phyloP scores from a whole-genome alignment of 2,113 vertebrate species.

The Theropithecus gelada region DNA sequence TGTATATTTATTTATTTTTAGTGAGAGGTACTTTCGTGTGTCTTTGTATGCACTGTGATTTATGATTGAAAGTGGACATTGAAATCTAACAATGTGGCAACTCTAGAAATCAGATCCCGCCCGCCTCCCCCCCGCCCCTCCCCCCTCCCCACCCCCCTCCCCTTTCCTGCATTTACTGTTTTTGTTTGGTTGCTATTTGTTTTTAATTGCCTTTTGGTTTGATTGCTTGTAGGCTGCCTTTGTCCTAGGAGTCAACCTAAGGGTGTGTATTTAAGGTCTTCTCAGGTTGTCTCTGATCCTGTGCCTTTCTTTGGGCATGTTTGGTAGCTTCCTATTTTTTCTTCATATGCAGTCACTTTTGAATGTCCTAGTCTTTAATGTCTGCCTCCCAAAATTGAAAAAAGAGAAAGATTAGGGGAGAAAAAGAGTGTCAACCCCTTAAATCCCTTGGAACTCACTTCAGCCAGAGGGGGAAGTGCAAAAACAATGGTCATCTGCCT shows the following conservation, averaged over 20 bases:
- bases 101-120: not conserved
- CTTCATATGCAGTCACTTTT: not conserved
- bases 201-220: not conserved
- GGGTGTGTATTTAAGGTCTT: not conserved
- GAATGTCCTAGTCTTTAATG: not conserved
- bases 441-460: not conserved
- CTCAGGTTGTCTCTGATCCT: not conserved
- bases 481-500: not conserved
- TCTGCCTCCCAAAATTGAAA: not conserved
- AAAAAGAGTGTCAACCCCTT: not conserved
- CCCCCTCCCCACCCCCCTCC: rapidly evolving
- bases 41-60: not conserved
- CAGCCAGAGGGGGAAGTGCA: not conserved
- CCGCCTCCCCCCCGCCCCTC: rapidly evolving
- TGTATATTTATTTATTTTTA: not conserved
- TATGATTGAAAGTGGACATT: not conserved
- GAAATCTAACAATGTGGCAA: not conserved
- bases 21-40: not conserved
- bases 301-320: not conserved
- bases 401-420: not conserved
- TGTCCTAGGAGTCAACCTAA: not conserved
- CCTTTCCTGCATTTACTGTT: not conserved
- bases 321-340: not conserved
- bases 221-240: not conserved
- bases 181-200: not conserved